Percentiles rank a stretch among this genome's conserved stretches.
Evolutionary conservation across 2,888 invertebrate species (phyloP).

Genomic region (Caenorhabditis doughertyi): DNA sequence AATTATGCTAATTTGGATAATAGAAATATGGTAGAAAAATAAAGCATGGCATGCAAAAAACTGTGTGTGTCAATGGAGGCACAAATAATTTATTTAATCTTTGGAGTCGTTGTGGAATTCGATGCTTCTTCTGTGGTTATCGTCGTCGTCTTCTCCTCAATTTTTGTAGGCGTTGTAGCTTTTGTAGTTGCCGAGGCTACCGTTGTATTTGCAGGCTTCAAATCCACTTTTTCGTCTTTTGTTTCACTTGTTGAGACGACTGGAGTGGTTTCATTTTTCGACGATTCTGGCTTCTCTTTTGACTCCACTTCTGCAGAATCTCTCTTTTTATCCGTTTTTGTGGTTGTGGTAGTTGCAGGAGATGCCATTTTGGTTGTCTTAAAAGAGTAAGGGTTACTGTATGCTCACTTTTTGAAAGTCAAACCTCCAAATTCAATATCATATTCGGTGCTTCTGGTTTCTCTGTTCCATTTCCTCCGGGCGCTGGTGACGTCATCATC

Average conservation of each 20-base stretch:
- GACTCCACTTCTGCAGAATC: slow-evolving; percentile 25
- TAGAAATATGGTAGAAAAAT: too few species aligned
- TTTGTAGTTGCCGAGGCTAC: not conserved
- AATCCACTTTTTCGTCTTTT: slow-evolving; percentile 40
- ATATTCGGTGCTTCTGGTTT: slow-evolving; percentile 22
- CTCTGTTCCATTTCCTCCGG: not conserved
- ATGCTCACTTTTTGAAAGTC: not conserved
- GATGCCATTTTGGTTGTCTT: not conserved
- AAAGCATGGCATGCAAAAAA: too few species aligned
- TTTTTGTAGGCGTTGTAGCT: not conserved
- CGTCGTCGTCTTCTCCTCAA: not conserved
- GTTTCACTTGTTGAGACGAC: not conserved
- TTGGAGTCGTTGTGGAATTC: too few species aligned
- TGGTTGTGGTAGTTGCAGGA: not conserved
- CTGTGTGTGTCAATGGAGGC: too few species aligned
- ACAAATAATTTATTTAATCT: not conserved
- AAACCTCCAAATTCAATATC: not conserved
- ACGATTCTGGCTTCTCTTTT: not conserved
- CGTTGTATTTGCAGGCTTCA: slow-evolving; percentile 20
- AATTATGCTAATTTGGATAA: too few species aligned
- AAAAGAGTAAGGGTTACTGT: not conserved
- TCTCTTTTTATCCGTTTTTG: slow-evolving; percentile 8
- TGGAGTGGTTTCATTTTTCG: not conserved
- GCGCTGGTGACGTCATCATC: not conserved
- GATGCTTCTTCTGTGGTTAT: not conserved